These are phyloP conservation scores for Antechinus flavipes DNA, from an alignment of 2,113 vertebrate genomes.

Conservation along the genomic window DNA sequence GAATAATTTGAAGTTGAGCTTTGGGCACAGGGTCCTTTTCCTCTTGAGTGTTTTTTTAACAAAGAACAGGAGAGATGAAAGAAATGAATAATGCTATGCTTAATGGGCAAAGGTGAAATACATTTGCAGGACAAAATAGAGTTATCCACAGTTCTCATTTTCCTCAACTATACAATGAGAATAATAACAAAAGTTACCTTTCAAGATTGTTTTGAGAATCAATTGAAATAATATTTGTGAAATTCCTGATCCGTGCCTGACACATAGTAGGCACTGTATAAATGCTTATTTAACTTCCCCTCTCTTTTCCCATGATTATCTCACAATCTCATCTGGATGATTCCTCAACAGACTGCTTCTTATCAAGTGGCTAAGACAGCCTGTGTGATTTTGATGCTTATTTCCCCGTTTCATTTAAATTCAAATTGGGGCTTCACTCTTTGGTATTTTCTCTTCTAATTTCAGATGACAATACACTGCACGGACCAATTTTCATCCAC, in stretches of 20 bases:
- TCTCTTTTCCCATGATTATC: neutral
- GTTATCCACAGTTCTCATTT: neutral
- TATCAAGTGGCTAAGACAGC: neutral
- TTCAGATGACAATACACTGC: constrained; percentile 88
- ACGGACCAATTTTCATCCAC: constrained; percentile 93
- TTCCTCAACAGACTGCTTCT: neutral
- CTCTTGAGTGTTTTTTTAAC: constrained; percentile 48
- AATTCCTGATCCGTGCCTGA: neutral
- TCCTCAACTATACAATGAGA: neutral
- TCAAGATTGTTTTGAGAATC: neutral
- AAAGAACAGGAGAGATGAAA: neutral
- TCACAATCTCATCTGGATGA: neutral
- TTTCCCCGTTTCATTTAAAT: neutral
- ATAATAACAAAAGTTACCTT: neutral
- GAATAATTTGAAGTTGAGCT: neutral
- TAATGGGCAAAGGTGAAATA: neutral
- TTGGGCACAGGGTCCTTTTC: neutral
- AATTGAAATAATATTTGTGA: neutral
- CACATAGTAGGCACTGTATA: neutral
- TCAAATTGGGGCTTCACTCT: neutral
- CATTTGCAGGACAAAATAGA: neutral
- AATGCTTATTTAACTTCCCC: neutral
- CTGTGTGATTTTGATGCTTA: neutral
- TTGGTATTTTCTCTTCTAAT: constrained; percentile 55
- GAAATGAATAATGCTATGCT: neutral